Conservation (phyloP, 2,888 invertebrate genomes). For the Galeopsomyia nigrocyanea region DNA sequence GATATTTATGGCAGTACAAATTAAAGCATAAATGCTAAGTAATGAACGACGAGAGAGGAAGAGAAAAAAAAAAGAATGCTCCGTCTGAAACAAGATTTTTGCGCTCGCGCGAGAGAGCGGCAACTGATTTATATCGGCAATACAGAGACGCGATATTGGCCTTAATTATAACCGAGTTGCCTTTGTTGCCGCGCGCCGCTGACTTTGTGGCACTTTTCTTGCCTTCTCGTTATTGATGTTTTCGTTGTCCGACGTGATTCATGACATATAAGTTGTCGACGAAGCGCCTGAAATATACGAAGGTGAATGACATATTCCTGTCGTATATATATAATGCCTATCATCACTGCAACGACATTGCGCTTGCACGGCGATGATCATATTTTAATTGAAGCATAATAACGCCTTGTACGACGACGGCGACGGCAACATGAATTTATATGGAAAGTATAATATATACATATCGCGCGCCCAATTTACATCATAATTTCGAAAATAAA, state of each 20-base stretch:
- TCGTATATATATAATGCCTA: neutral
- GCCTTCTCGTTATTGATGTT: constrained; percentile 33
- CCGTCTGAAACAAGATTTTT: neutral
- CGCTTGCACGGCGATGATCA: constrained; percentile 11
- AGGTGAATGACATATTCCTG: constrained; percentile 42
- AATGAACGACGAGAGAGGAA: neutral
- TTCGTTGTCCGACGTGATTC: constrained; percentile 33
- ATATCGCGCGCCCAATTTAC: constrained; percentile 35
- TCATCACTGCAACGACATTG: neutral
- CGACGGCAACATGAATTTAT: constrained; percentile 14
- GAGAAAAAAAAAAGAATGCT: neutral
- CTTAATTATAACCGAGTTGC: constrained; percentile 38
- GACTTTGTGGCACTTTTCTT: constrained; percentile 3
- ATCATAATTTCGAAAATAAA: constrained; percentile 36
- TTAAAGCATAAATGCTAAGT: too few species aligned
- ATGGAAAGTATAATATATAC: constrained; percentile 19
- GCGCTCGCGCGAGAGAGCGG: neutral
- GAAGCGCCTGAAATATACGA: constrained; percentile 16
- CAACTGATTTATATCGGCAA: constrained; percentile 31
- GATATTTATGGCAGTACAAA: too few species aligned
- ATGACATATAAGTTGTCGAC: constrained; percentile 22
- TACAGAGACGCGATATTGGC: constrained; percentile 31
- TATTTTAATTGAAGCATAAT: constrained; percentile 38
- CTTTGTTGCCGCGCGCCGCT: constrained; percentile 37
- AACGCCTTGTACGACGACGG: constrained; percentile 10